A percentile compares a stretch with the other conserved stretches of the same genome.
Conservation (phyloP, 1,140 invertebrate genomes). For the Patella vulgata region DNA sequence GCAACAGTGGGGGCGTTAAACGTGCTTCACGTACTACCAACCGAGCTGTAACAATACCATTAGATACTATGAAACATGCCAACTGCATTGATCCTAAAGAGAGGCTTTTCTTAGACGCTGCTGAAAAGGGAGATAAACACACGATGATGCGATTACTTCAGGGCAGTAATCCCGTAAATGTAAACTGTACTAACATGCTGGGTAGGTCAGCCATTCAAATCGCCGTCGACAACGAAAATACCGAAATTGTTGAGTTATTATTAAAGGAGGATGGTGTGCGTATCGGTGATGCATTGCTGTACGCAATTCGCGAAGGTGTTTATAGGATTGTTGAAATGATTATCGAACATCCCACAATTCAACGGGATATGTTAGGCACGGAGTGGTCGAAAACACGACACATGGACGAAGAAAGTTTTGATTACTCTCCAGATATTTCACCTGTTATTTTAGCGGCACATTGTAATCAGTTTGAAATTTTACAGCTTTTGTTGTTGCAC, state of each 20-base stretch:
- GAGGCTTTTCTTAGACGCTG: slow-evolving; percentile 71
- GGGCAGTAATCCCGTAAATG: slow-evolving; percentile 68
- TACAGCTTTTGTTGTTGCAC: slow-evolving; percentile 62
- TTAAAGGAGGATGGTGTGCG: slow-evolving; percentile 59
- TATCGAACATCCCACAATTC: slow-evolving; percentile 70
- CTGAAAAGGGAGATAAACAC: slow-evolving; percentile 70
- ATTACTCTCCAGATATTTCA: slow-evolving; percentile 62
- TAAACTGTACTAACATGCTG: slow-evolving; percentile 72
- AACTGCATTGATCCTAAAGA: slow-evolving; percentile 67
- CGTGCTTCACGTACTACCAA: neutral
- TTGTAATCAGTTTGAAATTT: slow-evolving; percentile 66
- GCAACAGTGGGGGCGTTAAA: no score
- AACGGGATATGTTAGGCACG: slow-evolving; percentile 52
- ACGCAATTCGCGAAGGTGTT: slow-evolving; percentile 68
- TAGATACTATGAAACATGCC: slow-evolving; percentile 57
- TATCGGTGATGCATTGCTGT: slow-evolving; percentile 66
- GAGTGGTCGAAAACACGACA: slow-evolving; percentile 54
- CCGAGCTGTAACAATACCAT: slow-evolving; percentile 45
- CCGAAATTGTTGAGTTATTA: slow-evolving; percentile 61
- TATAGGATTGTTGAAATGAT: slow-evolving; percentile 73
- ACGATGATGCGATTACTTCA: slow-evolving; percentile 69
- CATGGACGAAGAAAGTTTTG: slow-evolving; percentile 52
- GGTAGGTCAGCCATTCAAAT: slow-evolving; percentile 71
- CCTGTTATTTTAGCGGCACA: slow-evolving; percentile 64
- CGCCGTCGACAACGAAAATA: slow-evolving; percentile 65